Conservation (phyloP, 2,113 vertebrate genomes). For the Myiopsitta monachus region DNA sequence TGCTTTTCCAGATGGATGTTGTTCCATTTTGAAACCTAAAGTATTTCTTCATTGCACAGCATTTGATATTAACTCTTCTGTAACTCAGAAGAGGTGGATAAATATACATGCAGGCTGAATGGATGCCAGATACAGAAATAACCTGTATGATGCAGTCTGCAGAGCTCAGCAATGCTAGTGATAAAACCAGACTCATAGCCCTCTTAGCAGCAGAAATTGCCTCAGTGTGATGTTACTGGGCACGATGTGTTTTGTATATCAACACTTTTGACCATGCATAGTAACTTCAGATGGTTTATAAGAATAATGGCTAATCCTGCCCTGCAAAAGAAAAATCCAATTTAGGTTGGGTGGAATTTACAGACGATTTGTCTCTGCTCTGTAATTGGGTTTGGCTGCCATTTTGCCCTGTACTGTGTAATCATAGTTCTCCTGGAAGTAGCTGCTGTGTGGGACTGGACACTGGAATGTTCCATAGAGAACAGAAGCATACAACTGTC, state of each 20-base stretch:
- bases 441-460: background rate
- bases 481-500: background rate
- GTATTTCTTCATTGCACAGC: background rate
- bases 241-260: background rate
- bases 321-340: background rate
- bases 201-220: background rate
- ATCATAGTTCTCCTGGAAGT: background rate
- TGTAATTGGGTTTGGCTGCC: background rate
- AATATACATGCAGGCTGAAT: background rate
- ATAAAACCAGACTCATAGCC: background rate
- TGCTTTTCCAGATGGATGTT: background rate
- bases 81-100: background rate
- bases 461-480: background rate
- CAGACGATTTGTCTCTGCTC: background rate
- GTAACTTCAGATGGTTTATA: background rate
- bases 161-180: background rate
- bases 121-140: background rate
- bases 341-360: background rate
- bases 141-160: background rate
- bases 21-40: background rate
- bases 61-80: background rate
- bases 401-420: background rate
- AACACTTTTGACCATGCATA: background rate
- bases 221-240: background rate
- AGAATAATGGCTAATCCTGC: background rate